Percentiles rank a stretch among this genome's conserved stretches.
Evolutionary conservation across 1,140 invertebrate genomes (phyloP).

Genomic region (Pissodes strobi): DNA sequence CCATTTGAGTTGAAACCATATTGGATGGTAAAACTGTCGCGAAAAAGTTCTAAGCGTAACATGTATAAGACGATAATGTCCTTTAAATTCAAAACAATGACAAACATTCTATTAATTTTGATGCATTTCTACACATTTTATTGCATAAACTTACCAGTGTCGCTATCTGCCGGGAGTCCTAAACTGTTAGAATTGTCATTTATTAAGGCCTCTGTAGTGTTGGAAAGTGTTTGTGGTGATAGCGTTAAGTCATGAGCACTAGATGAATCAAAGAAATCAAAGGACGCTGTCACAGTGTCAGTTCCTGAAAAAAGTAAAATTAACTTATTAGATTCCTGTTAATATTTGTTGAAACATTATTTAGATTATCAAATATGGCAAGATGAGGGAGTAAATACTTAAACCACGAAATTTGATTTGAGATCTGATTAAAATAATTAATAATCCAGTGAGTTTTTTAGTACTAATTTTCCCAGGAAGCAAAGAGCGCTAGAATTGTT

Average conservation of each 20-base stretch:
- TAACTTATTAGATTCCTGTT: conserved; percentile 5
- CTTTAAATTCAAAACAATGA: background rate
- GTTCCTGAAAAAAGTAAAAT: conserved; percentile 45
- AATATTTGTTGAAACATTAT: no score
- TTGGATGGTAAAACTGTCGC: no score
- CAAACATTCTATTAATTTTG: background rate
- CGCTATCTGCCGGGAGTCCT: conserved; percentile 55
- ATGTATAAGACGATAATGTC: conserved; percentile 43
- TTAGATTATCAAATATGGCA: no score
- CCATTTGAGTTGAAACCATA: no score
- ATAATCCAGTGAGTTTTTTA: no score
- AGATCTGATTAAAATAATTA: no score
- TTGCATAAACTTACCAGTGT: conserved; percentile 54
- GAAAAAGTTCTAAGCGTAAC: conserved; percentile 53
- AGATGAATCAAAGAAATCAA: conserved; percentile 75
- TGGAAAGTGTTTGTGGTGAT: conserved; percentile 71
- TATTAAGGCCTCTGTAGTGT: conserved; percentile 69
- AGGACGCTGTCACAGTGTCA: conserved; percentile 62
- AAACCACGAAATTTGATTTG: no score
- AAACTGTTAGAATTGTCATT: conserved; percentile 72
- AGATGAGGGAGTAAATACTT: no score
- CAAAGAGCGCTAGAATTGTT: no score
- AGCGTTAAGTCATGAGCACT: conserved; percentile 69
- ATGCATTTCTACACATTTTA: no score
- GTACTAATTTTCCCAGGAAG: no score